These are phyloP conservation scores for Lophura nycthemera DNA, from an alignment of 2,113 vertebrate species.

Conservation along the genomic window DNA sequence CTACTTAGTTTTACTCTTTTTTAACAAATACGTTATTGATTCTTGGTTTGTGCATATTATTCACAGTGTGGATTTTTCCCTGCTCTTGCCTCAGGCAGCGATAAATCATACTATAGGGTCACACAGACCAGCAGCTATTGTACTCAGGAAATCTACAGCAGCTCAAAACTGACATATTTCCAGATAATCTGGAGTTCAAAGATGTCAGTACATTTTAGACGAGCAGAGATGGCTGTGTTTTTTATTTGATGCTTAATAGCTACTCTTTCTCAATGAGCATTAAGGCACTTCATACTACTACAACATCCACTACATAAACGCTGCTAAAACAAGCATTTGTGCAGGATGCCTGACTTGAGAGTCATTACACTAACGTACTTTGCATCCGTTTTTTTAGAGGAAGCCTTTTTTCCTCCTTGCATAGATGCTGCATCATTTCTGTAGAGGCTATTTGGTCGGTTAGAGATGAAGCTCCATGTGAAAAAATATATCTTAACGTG, in stretches of 20 bases:
- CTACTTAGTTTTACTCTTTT: slow-evolving; percentile 3
- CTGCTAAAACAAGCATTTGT: neutral
- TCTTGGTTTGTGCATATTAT: slow-evolving; percentile 22
- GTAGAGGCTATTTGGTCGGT: neutral
- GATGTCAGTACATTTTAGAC: neutral
- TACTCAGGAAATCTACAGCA: neutral
- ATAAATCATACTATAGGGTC: neutral
- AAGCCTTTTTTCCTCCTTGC: neutral
- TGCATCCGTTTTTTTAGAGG: slow-evolving; percentile 16
- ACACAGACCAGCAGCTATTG: neutral
- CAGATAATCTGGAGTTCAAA: slow-evolving; percentile 8
- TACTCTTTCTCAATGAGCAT: neutral
- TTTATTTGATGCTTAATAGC: neutral
- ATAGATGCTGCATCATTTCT: neutral
- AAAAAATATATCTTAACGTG: neutral
- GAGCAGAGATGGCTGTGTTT: neutral
- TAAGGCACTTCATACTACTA: neutral
- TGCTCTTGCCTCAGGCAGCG: neutral
- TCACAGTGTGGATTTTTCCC: neutral
- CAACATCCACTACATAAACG: accelerated
- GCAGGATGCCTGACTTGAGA: neutral
- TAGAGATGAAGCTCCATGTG: neutral
- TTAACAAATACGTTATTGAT: slow-evolving; percentile 49
- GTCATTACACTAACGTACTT: neutral
- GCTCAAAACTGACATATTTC: neutral